phyloP scores from a whole-genome alignment of 2,113 vertebrate species.

The Ibidorhyncha struthersii region DNA sequence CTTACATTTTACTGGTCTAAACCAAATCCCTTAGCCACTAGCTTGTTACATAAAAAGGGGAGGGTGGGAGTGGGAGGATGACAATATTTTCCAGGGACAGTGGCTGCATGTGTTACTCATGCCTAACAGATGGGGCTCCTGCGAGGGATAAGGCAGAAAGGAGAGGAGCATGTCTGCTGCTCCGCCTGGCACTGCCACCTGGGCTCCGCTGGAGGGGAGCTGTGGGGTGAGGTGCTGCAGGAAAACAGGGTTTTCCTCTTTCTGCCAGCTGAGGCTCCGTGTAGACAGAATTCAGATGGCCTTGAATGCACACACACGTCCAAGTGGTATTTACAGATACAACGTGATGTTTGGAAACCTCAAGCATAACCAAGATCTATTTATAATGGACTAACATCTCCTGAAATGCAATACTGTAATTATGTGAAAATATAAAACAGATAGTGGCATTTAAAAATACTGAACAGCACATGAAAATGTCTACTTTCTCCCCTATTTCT shows the following conservation, averaged over 20 bases:
- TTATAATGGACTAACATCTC: neutral
- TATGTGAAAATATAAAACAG: neutral
- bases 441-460: neutral
- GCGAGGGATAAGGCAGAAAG: neutral
- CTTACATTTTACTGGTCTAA: neutral
- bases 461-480: neutral
- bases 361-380: neutral
- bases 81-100: constrained; percentile 48
- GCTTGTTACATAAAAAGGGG: constrained; percentile 29
- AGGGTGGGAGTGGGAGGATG: constrained; percentile 16
- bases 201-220: neutral
- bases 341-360: neutral
- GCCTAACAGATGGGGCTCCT: constrained; percentile 37
- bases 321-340: neutral
- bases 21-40: neutral
- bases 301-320: neutral
- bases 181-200: neutral
- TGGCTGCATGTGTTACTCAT: constrained; percentile 49
- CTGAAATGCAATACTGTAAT: neutral
- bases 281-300: neutral
- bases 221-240: neutral
- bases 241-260: neutral
- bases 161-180: neutral
- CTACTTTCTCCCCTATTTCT: neutral
- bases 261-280: neutral